These are phyloP conservation scores for Denticeps clupeoides DNA, from an alignment of 2,797 vertebrate species.

Conservation along the genomic window DNA sequence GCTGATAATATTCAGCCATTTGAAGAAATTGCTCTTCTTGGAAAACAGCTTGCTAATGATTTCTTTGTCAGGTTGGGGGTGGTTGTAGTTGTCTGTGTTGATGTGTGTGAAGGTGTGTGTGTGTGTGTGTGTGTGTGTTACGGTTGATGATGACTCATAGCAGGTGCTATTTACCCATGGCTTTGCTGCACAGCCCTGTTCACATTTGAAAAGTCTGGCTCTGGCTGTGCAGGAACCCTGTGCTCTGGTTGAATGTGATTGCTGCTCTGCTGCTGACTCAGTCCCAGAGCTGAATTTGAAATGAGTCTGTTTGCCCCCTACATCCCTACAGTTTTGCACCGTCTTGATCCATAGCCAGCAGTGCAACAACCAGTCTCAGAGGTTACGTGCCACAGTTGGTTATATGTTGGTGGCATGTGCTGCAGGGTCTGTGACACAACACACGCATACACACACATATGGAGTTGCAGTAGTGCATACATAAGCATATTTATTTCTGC, in stretches of 20 bases:
- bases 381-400: too few species aligned
- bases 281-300: not conserved
- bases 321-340: not conserved
- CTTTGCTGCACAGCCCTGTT: not conserved
- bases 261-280: too few species aligned
- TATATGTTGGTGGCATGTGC: too few species aligned
- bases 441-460: too few species aligned
- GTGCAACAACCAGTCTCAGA: too few species aligned
- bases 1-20: too few species aligned
- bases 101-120: constrained; percentile 3
- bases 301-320: not conserved
- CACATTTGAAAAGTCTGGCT: not conserved
- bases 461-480: too few species aligned
- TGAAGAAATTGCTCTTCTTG: too few species aligned
- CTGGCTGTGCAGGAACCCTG: not conserved
- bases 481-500: constrained; percentile 27
- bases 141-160: constrained; percentile 25
- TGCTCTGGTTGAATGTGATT: too few species aligned
- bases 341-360: not conserved
- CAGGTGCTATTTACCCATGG: constrained; percentile 27
- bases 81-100: not conserved
- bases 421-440: too few species aligned
- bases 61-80: not conserved
- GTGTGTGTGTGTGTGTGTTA: constrained; percentile 3
- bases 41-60: too few species aligned